phyloP scores from a whole-genome alignment of 2,113 vertebrate genomes.

The Corythornis madagascariensis region DNA sequence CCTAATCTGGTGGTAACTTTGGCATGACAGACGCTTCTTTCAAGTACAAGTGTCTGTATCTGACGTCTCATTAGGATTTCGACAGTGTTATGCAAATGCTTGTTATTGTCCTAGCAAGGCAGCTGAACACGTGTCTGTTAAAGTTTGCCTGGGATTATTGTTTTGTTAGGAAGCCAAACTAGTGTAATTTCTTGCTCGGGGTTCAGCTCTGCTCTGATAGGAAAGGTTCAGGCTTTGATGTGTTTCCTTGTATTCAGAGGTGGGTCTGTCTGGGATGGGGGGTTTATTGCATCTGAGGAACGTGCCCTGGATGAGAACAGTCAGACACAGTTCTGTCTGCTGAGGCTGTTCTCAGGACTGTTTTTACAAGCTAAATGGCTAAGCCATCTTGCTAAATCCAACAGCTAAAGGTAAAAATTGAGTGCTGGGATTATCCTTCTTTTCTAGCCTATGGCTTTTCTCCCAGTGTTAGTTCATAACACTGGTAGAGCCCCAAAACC shows the following conservation, averaged over 20 bases:
- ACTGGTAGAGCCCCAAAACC: no score
- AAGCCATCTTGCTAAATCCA: not conserved
- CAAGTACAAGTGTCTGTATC: not conserved
- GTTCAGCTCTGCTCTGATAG: not conserved
- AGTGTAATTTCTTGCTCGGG: not conserved
- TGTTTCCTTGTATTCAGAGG: no score
- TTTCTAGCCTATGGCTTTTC: fast-evolving
- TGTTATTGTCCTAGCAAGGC: not conserved
- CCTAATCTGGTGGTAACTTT: not conserved
- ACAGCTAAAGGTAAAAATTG: not conserved
- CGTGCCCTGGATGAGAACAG: not conserved
- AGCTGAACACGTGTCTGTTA: not conserved
- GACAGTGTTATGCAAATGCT: not conserved
- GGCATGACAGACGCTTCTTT: not conserved
- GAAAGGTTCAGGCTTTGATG: not conserved
- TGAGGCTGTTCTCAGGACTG: not conserved
- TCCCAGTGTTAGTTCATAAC: not conserved
- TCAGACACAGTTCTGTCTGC: not conserved
- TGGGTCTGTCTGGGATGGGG: not conserved
- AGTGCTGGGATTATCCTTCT: not conserved
- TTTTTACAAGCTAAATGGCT: not conserved
- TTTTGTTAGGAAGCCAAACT: not conserved
- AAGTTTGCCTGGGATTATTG: not conserved
- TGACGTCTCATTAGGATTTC: not conserved
- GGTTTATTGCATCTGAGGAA: not conserved